Conservation (phyloP, 2,113 vertebrate genomes). For the Zapornia atra region DNA sequence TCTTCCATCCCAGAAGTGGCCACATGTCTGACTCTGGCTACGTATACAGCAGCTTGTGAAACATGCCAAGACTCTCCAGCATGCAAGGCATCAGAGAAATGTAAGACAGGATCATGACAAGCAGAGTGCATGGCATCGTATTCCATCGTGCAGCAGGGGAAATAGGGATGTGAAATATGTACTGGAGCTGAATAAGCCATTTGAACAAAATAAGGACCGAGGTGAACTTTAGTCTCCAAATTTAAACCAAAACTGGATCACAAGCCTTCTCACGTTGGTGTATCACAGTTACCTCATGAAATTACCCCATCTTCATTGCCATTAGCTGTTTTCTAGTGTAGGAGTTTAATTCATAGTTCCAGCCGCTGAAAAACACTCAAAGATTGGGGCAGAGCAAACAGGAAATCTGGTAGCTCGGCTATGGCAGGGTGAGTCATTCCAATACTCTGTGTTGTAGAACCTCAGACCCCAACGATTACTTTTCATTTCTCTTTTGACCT, state of each 20-base stretch:
- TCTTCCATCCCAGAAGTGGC: conserved; percentile 10
- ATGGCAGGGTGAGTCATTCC: conserved; percentile 22
- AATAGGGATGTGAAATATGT: conserved; percentile 37
- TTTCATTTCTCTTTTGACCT: conserved; percentile 36
- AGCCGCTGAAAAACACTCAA: conserved; percentile 12
- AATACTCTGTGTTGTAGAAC: neutral
- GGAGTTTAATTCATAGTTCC: conserved; percentile 3
- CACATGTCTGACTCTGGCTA: neutral
- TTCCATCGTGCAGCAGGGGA: conserved; percentile 3
- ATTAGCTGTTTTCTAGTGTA: neutral
- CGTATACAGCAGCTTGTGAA: conserved; percentile 30
- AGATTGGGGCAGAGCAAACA: neutral
- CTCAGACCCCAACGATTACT: neutral
- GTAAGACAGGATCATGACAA: conserved; percentile 46
- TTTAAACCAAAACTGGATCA: neutral
- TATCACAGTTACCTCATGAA: neutral
- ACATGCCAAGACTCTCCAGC: neutral
- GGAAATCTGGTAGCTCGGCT: neutral
- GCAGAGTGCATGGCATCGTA: conserved; percentile 42
- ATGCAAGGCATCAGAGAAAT: conserved; percentile 37
- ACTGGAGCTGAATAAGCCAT: conserved; percentile 33
- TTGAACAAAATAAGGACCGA: neutral
- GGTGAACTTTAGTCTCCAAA: conserved; percentile 3
- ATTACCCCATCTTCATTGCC: neutral
- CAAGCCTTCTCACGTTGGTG: neutral